Percentiles rank a stretch among this genome's conserved stretches.
Conservation (phyloP, 2,888 invertebrate genomes). For the Lacanobia wlatinum region DNA sequence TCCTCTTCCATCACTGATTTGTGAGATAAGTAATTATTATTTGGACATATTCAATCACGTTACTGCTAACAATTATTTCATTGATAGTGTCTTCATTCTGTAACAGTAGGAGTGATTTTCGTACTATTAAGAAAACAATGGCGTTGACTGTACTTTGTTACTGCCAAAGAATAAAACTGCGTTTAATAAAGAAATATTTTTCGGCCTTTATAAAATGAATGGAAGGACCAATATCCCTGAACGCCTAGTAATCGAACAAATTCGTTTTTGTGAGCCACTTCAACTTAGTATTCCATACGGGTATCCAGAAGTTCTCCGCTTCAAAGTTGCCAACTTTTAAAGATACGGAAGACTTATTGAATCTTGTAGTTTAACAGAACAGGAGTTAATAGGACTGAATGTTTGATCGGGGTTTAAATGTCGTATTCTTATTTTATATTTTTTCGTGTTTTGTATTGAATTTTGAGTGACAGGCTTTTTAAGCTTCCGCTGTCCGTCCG, state of each 20-base stretch:
- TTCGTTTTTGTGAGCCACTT: constrained; percentile 17
- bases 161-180: background rate
- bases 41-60: too few relatives aligned
- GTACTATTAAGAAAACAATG: too few relatives aligned
- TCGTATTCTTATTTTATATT: background rate
- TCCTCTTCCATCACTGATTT: too few relatives aligned
- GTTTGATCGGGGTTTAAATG: background rate
- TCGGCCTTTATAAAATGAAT: background rate
- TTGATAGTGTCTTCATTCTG: too few relatives aligned
- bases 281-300: constrained; percentile 45
- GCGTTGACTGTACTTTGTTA: background rate
- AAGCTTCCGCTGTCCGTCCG: too few relatives aligned
- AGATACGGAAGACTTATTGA: constrained; percentile 26
- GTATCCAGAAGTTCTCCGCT: constrained; percentile 22
- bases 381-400: constrained; percentile 24
- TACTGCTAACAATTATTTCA: too few relatives aligned
- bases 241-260: constrained; percentile 30
- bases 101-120: too few relatives aligned
- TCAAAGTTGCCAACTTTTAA: constrained; percentile 26
- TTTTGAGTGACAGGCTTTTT: background rate
- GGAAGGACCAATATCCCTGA: background rate
- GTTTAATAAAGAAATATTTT: background rate
- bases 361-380: constrained; percentile 20
- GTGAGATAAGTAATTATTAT: too few relatives aligned
- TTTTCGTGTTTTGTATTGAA: background rate